These are phyloP conservation scores for Apostichopus leukothele DNA, from an alignment of 53 echinoderm and acorn worm genomes.

Conservation along the genomic window DNA sequence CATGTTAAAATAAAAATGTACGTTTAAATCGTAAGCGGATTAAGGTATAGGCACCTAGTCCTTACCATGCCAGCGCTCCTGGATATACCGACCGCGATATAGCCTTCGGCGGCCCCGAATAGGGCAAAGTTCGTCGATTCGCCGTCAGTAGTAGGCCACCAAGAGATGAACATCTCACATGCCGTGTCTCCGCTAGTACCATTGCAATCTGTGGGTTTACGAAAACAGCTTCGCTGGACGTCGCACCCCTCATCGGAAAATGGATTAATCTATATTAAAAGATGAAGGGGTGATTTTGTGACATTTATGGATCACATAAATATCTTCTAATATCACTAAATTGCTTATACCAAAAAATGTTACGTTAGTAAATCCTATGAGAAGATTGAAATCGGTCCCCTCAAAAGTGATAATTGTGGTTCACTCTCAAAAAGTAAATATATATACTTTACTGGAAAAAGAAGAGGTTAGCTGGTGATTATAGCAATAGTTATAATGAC, in stretches of 20 bases:
- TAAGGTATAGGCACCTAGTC: not conserved
- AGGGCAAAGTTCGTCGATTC: conserved; percentile 30
- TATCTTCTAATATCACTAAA: no score
- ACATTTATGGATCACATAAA: no score
- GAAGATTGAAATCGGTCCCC: no score
- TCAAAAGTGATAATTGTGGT: no score
- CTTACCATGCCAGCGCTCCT: conserved; percentile 9
- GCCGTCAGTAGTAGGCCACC: conserved; percentile 20
- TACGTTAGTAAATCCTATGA: no score
- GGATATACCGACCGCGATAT: conserved; percentile 36
- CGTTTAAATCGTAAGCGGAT: no score
- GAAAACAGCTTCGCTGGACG: not conserved
- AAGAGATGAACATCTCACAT: conserved; percentile 31
- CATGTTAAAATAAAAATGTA: no score
- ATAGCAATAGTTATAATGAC: no score
- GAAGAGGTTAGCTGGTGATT: no score
- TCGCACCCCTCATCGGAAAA: conserved; percentile 23
- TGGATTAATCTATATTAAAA: not conserved
- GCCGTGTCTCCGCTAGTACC: not conserved
- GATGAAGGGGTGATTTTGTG: not conserved
- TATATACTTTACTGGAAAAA: no score
- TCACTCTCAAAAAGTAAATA: no score
- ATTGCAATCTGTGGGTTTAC: conserved; percentile 3
- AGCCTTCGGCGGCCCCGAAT: conserved; percentile 3
- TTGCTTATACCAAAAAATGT: no score